Evolutionary conservation across 2,797 vertebrate species (phyloP).

Genomic region (Hephaestus fuliginosus): DNA sequence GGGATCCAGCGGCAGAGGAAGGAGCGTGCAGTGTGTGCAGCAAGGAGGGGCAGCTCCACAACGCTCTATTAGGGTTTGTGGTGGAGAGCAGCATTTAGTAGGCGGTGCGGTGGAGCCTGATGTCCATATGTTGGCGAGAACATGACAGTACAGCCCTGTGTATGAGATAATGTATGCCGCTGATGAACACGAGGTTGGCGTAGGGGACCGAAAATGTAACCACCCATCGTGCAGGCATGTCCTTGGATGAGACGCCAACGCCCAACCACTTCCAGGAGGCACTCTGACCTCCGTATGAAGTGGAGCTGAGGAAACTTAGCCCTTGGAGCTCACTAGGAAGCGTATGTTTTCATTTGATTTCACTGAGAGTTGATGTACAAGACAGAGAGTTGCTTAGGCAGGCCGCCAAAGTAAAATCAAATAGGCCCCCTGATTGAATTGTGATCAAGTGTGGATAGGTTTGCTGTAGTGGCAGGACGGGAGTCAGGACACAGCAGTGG

Average conservation of each 20-base stretch:
- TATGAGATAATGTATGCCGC: conserved; percentile 31
- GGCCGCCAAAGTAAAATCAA: conserved; percentile 10
- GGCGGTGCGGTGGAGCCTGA: conserved; percentile 47
- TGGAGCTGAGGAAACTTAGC: background rate
- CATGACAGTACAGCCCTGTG: conserved; percentile 23
- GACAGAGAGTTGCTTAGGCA: background rate
- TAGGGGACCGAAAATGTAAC: background rate
- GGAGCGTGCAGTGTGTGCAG: conserved; percentile 27
- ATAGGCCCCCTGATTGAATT: conserved; percentile 10
- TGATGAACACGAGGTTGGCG: conserved; percentile 25
- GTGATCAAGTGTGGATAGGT: conserved; percentile 2
- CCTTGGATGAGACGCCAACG: background rate
- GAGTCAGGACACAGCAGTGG: conserved; percentile 20
- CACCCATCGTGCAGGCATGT: background rate
- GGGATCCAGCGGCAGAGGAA: conserved; percentile 34
- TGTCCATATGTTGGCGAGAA: conserved; percentile 50
- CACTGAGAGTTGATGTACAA: background rate
- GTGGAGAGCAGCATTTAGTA: conserved; percentile 58
- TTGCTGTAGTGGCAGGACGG: background rate
- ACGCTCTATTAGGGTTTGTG: conserved; percentile 67
- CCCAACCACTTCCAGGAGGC: background rate
- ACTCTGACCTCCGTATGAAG: background rate
- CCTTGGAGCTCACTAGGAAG: background rate
- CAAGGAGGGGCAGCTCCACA: conserved; percentile 61
- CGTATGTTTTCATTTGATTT: background rate